These are phyloP conservation scores for Lanistes nyassanus DNA, from an alignment of 1,140 invertebrate species.

Conservation along the genomic window DNA sequence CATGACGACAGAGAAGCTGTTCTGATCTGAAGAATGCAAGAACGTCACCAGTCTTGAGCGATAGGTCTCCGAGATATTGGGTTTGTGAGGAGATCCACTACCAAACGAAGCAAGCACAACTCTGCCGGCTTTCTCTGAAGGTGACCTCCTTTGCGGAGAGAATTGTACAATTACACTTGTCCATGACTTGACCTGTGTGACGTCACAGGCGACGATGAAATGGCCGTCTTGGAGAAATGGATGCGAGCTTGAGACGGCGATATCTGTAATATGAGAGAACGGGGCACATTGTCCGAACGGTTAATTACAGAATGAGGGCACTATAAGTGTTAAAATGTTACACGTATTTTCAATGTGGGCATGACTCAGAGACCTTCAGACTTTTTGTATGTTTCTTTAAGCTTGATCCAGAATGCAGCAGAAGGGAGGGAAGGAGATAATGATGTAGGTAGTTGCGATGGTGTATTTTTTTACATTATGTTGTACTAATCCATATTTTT, in stretches of 20 bases:
- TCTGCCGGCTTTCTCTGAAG: background rate
- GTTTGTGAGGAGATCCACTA: background rate
- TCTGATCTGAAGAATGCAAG: background rate
- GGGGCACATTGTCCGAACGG: background rate
- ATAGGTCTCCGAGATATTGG: background rate
- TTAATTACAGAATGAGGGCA: background rate
- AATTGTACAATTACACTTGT: background rate
- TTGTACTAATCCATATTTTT: too few species aligned
- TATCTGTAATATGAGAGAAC: background rate
- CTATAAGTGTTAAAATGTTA: background rate
- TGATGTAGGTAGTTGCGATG: too few species aligned
- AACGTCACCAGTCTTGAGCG: background rate
- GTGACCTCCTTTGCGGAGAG: background rate
- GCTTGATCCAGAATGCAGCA: too few species aligned
- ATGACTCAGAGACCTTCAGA: too few species aligned
- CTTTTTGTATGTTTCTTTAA: too few species aligned
- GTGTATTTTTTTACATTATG: too few species aligned
- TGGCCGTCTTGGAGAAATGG: constrained; percentile 10
- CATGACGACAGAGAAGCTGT: constrained; percentile 4
- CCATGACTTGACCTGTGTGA: constrained; percentile 1
- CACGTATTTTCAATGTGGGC: background rate
- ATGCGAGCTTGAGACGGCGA: background rate
- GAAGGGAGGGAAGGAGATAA: too few species aligned
- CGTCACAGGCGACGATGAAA: constrained; percentile 21
- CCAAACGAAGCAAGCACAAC: background rate